phyloP scores from a whole-genome alignment of 2,888 invertebrate species.

The Drosophila nr. fundita region DNA sequence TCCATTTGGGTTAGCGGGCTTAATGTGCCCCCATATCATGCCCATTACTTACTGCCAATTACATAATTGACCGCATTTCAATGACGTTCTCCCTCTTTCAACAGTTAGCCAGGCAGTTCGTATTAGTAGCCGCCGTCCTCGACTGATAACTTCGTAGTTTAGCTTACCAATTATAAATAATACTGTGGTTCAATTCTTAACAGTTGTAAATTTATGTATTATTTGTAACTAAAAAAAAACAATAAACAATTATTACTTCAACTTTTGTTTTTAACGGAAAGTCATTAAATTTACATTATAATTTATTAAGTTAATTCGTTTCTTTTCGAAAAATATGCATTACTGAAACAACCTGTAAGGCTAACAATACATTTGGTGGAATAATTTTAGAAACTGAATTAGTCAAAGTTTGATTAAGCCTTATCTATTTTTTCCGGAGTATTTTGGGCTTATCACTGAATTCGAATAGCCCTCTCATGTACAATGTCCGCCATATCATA shows the following conservation, averaged over 20 bases:
- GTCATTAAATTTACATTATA: background rate
- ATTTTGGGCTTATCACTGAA: slow-evolving; percentile 26
- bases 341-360: background rate
- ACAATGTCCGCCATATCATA: background rate
- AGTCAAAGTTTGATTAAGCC: background rate
- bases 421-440: background rate
- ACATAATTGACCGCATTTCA: slow-evolving; percentile 62
- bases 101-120: slow-evolving; percentile 12
- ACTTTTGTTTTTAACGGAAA: background rate
- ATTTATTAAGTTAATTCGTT: background rate
- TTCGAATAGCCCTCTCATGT: background rate
- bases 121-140: slow-evolving; percentile 15
- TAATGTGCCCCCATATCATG: slow-evolving; percentile 4
- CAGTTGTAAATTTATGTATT: background rate
- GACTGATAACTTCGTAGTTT: slow-evolving; percentile 40
- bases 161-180: slow-evolving; percentile 27
- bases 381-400: background rate
- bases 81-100: slow-evolving; percentile 37
- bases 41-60: slow-evolving; percentile 40
- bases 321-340: background rate
- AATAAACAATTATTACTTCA: background rate
- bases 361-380: background rate
- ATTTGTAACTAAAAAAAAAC: background rate
- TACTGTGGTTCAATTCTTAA: slow-evolving; percentile 27
- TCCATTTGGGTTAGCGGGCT: slow-evolving; percentile 31